These are phyloP conservation scores for Cryptocephalus primarius DNA, from an alignment of 2,888 invertebrate genomes.

Conservation along the genomic window DNA sequence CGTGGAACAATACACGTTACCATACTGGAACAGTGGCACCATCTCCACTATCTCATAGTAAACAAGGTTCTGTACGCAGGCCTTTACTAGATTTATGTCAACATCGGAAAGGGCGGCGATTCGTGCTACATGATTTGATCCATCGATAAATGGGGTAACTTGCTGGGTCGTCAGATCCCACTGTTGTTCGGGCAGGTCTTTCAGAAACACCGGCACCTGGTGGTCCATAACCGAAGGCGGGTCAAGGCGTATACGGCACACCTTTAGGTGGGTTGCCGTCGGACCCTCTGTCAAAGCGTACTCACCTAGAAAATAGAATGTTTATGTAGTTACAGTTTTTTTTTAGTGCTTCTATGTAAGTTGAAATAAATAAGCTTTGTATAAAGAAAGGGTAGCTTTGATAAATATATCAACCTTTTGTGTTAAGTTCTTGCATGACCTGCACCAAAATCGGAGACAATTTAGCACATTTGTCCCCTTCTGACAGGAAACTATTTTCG, in stretches of 20 bases:
- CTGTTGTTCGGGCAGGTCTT: constrained; percentile 42
- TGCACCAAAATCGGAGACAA: constrained; percentile 67
- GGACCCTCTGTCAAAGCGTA: constrained; percentile 57
- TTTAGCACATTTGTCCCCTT: constrained; percentile 49
- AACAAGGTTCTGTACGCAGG: constrained; percentile 84
- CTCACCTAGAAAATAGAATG: constrained; percentile 23
- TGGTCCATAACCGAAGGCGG: constrained; percentile 75
- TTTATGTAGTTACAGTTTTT: no score
- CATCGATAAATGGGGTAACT: constrained; percentile 78
- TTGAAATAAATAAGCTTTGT: no score
- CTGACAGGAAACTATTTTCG: constrained; percentile 75
- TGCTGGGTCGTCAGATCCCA: constrained; percentile 95
- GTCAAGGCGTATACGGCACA: constrained; percentile 69
- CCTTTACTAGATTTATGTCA: constrained; percentile 86
- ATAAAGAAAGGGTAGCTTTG: no score
- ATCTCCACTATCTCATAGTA: constrained; percentile 58
- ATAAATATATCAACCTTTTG: constrained; percentile 33
- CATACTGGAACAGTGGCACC: constrained; percentile 54
- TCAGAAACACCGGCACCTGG: constrained; percentile 74
- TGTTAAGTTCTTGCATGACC: constrained; percentile 73
- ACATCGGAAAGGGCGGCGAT: constrained; percentile 87
- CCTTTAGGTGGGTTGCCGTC: constrained; percentile 82
- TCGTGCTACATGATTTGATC: constrained; percentile 82
- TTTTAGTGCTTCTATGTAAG: no score
- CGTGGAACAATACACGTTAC: constrained; percentile 53